Evolutionary conservation across 2,888 invertebrate genomes (phyloP).

Genomic region (Melangyna quadrimaculata): DNA sequence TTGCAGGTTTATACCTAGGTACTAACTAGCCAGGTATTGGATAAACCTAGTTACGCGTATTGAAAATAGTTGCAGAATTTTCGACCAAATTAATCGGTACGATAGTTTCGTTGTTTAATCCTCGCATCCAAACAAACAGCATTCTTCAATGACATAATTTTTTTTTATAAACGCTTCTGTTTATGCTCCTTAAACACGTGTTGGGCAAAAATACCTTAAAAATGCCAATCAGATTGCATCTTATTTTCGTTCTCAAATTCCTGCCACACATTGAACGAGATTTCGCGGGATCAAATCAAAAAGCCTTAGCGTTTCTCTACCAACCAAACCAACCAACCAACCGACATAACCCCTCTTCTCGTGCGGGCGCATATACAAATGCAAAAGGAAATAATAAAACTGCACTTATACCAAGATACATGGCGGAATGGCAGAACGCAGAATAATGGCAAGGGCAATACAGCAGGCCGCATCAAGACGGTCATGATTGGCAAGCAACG

Average conservation of each 20-base stretch:
- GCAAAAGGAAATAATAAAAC: conserved; percentile 15
- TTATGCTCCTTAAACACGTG: conserved; percentile 64
- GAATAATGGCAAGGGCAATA: not conserved
- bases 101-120: not conserved
- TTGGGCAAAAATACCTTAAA: conserved; percentile 49
- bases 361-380: conserved; percentile 48
- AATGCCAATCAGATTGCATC: conserved; percentile 43
- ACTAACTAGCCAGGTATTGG: too few relatives aligned
- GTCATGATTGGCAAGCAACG: conserved; percentile 56
- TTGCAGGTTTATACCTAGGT: too few relatives aligned
- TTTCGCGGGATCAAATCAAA: conserved; percentile 65
- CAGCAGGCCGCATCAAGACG: conserved; percentile 28
- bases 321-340: not conserved
- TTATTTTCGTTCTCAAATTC: conserved; percentile 46
- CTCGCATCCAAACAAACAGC: not conserved
- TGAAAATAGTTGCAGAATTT: too few relatives aligned
- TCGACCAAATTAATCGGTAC: not conserved
- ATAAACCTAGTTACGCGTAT: too few relatives aligned
- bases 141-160: conserved; percentile 20
- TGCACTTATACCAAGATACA: conserved; percentile 26
- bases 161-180: conserved; percentile 30
- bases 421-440: not conserved
- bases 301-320: conserved; percentile 49
- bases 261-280: conserved; percentile 54
- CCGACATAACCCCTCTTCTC: not conserved